These are phyloP conservation scores for Lasaia peninsularis DNA, from an alignment of 1,140 invertebrate genomes.

Conservation along the genomic window DNA sequence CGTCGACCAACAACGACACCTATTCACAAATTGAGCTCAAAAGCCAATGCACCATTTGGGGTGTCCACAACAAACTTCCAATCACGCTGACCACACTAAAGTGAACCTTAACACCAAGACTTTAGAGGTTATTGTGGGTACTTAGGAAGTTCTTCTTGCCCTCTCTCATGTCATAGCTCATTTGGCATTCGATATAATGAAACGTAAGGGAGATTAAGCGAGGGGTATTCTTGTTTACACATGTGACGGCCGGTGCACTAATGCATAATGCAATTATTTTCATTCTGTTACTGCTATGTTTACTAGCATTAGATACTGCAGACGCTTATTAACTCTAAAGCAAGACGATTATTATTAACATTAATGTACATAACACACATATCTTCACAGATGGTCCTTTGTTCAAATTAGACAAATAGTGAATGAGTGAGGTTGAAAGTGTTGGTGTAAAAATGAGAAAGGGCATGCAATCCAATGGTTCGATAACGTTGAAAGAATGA, in stretches of 20 bases:
- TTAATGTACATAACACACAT: too few species aligned
- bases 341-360: too few species aligned
- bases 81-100: constrained; percentile 21
- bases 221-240: constrained; percentile 53
- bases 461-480: too few species aligned
- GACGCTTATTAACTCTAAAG: too few species aligned
- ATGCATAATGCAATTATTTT: constrained; percentile 60
- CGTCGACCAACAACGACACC: constrained; percentile 44
- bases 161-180: constrained; percentile 61
- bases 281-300: constrained; percentile 28
- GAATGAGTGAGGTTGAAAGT: too few species aligned
- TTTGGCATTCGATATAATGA: constrained; percentile 70
- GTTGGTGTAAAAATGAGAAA: too few species aligned
- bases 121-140: constrained; percentile 18
- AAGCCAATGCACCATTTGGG: constrained; percentile 54
- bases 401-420: too few species aligned
- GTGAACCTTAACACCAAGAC: constrained; percentile 28
- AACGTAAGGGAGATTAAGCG: constrained; percentile 52
- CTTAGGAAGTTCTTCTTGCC: constrained; percentile 28
- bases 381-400: too few species aligned
- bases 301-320: neutral
- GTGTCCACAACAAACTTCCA: constrained; percentile 38
- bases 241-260: constrained; percentile 47
- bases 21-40: constrained; percentile 70
- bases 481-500: too few species aligned